Evolutionary conservation across 2,113 vertebrate genomes (phyloP).

Genomic region (Cacatua alba): DNA sequence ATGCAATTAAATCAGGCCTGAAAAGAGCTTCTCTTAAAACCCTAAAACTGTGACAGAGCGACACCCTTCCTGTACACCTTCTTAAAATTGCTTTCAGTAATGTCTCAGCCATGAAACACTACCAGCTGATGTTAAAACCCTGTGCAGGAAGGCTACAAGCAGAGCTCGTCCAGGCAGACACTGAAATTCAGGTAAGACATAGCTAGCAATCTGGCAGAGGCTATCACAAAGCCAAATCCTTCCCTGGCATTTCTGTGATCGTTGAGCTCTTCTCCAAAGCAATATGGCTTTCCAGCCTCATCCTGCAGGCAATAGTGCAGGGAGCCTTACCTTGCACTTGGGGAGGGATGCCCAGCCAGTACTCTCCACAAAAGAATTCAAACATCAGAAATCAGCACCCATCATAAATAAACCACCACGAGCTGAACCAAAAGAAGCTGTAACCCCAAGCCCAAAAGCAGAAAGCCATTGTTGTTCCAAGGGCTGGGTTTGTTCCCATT

Average conservation of each 20-base stretch:
- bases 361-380: background rate
- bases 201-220: background rate
- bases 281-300: background rate
- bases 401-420: background rate
- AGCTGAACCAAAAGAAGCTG: background rate
- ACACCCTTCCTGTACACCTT: background rate
- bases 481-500: slow-evolving; percentile 16
- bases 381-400: background rate
- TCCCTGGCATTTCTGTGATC: background rate
- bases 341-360: background rate
- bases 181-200: background rate
- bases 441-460: background rate
- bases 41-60: background rate
- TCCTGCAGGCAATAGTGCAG: background rate
- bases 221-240: background rate
- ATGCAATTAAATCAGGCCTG: background rate
- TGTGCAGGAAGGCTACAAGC: background rate
- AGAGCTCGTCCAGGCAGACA: background rate
- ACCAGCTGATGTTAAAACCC: background rate
- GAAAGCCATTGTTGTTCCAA: background rate
- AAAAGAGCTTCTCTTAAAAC: background rate
- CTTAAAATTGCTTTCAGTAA: background rate
- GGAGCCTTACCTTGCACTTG: background rate
- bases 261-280: background rate
- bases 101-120: background rate